These are phyloP conservation scores for Hoplodrina blanda DNA, from an alignment of 2,888 invertebrate genomes.

Conservation along the genomic window DNA sequence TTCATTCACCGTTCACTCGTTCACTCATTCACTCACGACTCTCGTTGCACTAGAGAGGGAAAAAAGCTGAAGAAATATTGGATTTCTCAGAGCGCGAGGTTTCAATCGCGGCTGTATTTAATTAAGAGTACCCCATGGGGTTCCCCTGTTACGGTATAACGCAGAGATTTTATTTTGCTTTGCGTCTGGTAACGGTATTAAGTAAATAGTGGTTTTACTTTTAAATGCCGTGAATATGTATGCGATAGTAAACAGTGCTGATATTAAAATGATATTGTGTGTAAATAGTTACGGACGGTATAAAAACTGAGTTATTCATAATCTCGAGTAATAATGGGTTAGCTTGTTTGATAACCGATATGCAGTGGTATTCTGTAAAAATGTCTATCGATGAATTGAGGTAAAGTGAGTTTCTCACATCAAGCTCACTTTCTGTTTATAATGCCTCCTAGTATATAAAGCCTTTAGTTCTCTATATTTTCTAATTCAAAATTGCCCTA, in stretches of 20 bases:
- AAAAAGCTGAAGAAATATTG: constrained; percentile 79
- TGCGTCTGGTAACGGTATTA: constrained; percentile 43
- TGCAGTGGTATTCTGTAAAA: too few species aligned
- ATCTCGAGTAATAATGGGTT: too few species aligned
- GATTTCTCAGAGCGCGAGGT: constrained; percentile 80
- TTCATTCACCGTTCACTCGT: constrained; percentile 66
- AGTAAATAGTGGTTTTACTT: constrained; percentile 62
- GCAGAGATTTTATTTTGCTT: constrained; percentile 70
- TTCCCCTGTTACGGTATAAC: constrained; percentile 69
- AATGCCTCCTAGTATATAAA: neutral
- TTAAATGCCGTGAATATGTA: constrained; percentile 23
- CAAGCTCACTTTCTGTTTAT: neutral
- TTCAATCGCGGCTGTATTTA: constrained; percentile 85
- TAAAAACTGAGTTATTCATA: too few species aligned
- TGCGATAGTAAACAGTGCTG: neutral
- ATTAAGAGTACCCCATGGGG: constrained; percentile 82
- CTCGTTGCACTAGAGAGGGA: constrained; percentile 69
- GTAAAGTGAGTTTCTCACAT: too few species aligned
- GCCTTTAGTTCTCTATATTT: neutral
- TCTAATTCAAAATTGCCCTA: too few species aligned
- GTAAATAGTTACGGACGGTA: too few species aligned
- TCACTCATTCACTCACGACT: constrained; percentile 69
- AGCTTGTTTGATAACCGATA: too few species aligned
- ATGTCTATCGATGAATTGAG: too few species aligned
- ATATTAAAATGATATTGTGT: neutral